Evolutionary conservation across 2,113 vertebrate species (phyloP).

Genomic region (Atherinomorus stipes): DNA sequence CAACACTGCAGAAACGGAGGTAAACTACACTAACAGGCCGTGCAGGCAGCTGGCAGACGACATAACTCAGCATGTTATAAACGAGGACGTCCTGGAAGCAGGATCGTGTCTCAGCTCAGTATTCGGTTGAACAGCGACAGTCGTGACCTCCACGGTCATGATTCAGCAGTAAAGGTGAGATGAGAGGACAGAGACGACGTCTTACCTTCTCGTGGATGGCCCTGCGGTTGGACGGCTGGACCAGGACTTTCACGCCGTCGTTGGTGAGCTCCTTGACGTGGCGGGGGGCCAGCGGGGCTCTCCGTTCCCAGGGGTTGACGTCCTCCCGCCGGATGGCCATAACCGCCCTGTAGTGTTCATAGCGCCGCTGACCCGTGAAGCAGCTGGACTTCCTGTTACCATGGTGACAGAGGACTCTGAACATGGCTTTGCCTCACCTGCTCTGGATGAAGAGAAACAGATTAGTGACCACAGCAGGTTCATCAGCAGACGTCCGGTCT

Average conservation of each 20-base stretch:
- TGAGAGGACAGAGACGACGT: no score
- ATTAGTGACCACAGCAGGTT: neutral
- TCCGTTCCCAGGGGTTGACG: slow-evolving; percentile 93
- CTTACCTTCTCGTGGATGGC: slow-evolving; percentile 94
- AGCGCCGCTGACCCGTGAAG: slow-evolving; percentile 51
- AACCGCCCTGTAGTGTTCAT: slow-evolving; percentile 83
- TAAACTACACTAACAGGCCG: no score
- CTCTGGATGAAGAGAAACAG: slow-evolving; percentile 38
- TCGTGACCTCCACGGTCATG: no score
- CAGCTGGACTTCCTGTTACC: slow-evolving; percentile 44
- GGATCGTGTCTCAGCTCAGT: no score
- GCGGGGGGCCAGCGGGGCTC: slow-evolving; percentile 93
- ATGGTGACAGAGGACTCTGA: slow-evolving; percentile 78
- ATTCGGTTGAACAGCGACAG: no score
- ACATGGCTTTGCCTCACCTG: slow-evolving; percentile 83
- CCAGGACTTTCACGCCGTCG: slow-evolving; percentile 93
- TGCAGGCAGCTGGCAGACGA: no score
- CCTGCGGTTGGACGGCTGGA: slow-evolving; percentile 94
- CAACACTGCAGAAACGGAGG: no score
- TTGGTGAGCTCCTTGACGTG: slow-evolving; percentile 91
- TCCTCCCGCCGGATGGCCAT: slow-evolving; percentile 95
- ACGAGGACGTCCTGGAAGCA: no score
- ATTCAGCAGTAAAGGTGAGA: no score
- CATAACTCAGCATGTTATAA: no score
- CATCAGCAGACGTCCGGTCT: no score